A percentile compares a stretch with the other conserved stretches of the same genome.
phyloP scores from a whole-genome alignment of 2,888 invertebrate species.

The Zonitis immaculata region DNA sequence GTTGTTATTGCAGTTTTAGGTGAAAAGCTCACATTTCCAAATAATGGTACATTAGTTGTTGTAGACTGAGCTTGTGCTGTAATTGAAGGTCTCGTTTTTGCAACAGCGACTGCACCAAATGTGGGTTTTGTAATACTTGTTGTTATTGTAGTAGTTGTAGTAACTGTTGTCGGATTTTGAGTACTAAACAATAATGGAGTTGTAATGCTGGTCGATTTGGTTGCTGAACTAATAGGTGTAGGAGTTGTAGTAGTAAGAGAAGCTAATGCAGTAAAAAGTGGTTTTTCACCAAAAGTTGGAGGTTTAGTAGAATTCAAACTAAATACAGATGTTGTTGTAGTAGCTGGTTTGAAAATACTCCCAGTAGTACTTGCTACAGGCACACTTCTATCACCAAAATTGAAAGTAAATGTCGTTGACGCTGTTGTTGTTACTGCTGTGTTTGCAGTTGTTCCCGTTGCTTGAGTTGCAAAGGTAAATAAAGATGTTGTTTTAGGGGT shows the following conservation, averaged over 20 bases:
- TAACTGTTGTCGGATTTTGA: conserved; percentile 12
- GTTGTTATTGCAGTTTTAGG: conserved; percentile 4
- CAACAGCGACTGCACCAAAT: neutral
- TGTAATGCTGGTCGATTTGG: conserved; percentile 4
- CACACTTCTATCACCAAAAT: neutral
- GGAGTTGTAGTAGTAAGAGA: conserved; percentile 1
- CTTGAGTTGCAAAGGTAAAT: conserved; percentile 1
- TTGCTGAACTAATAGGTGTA: conserved; percentile 4
- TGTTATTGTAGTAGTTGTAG: conserved; percentile 11
- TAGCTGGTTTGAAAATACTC: neutral
- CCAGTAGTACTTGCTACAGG: neutral
- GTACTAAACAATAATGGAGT: conserved; percentile 38
- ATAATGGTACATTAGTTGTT: conserved; percentile 14
- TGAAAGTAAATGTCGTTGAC: neutral
- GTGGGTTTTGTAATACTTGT: conserved; percentile 6
- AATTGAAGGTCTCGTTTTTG: neutral
- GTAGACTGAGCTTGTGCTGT: neutral
- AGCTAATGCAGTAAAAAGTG: neutral
- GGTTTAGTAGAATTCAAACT: neutral
- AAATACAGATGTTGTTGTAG: neutral
- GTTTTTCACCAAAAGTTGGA: conserved; percentile 5
- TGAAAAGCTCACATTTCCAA: conserved; percentile 6
- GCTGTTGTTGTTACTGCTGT: no score
- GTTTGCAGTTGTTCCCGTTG: no score
- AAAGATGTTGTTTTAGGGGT: neutral